These are phyloP conservation scores for Nephrotoma guestfalica DNA, from an alignment of 2,888 invertebrate species.

Conservation along the genomic window DNA sequence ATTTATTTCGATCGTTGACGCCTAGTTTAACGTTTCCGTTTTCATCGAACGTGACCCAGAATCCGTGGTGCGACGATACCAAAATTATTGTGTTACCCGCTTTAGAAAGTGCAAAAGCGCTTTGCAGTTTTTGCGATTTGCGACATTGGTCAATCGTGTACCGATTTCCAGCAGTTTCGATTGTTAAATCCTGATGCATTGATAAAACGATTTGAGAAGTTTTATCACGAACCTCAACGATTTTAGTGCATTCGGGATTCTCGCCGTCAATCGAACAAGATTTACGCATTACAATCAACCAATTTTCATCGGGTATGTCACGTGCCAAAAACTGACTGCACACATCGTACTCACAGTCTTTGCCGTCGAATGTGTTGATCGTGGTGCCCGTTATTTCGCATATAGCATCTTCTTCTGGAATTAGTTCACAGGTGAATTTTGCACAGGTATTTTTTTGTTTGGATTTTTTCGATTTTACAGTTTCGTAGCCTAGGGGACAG, in stretches of 20 bases:
- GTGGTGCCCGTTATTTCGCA: constrained; percentile 53
- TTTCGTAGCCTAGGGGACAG: constrained; percentile 46
- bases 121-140: constrained; percentile 26
- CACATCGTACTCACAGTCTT: constrained; percentile 62
- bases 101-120: constrained; percentile 48
- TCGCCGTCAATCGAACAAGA: constrained; percentile 39
- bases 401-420: constrained; percentile 45
- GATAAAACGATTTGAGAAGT: constrained; percentile 35
- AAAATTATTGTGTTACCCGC: constrained; percentile 55
- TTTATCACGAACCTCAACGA: constrained; percentile 44
- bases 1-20: constrained; percentile 43
- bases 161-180: constrained; percentile 52
- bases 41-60: constrained; percentile 55
- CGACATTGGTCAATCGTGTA: constrained; percentile 26
- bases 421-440: constrained; percentile 47
- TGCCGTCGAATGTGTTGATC: constrained; percentile 68
- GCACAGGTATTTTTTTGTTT: constrained; percentile 31
- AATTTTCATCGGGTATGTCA: constrained; percentile 48
- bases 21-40: constrained; percentile 56
- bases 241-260: constrained; percentile 39
- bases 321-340: constrained; percentile 67
- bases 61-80: constrained; percentile 53
- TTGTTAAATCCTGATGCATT: constrained; percentile 41
- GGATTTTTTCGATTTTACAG: constrained; percentile 28
- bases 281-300: constrained; percentile 54